A percentile compares a stretch with the other conserved stretches of the same genome.
These are phyloP conservation scores for Ectemnius cavifrons DNA, from an alignment of 2,888 invertebrate species.

Conservation along the genomic window DNA sequence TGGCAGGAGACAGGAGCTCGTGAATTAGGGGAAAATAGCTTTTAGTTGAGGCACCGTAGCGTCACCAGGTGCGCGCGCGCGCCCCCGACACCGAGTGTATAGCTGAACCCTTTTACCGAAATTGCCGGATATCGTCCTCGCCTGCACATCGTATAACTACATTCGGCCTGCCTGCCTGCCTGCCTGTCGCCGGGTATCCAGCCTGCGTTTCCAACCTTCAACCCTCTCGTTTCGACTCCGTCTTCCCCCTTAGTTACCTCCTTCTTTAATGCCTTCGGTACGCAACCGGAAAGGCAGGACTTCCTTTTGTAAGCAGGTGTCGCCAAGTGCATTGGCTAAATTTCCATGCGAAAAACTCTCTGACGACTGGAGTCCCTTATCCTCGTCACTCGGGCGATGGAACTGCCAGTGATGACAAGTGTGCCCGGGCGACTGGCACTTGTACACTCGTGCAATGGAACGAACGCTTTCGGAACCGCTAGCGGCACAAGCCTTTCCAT, in stretches of 20 bases:
- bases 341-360: slow-evolving; percentile 56
- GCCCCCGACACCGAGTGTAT: slow-evolving; percentile 57
- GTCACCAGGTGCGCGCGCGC: slow-evolving; percentile 71
- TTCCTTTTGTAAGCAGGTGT: slow-evolving; percentile 50
- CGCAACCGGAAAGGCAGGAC: not conserved
- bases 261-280: too few species aligned
- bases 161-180: slow-evolving; percentile 48
- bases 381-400: not conserved
- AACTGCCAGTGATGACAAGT: not conserved
- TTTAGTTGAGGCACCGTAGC: slow-evolving; percentile 66
- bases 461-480: not conserved
- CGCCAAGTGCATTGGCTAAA: slow-evolving; percentile 49
- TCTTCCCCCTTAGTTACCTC: too few species aligned
- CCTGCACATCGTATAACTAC: slow-evolving; percentile 44
- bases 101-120: slow-evolving; percentile 76
- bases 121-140: slow-evolving; percentile 69
- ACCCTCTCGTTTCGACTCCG: too few species aligned
- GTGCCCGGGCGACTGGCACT: not conserved
- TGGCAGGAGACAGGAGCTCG: slow-evolving; percentile 50
- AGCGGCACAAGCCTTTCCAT: not conserved
- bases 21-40: slow-evolving; percentile 73
- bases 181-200: slow-evolving; percentile 14
- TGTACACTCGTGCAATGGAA: not conserved
- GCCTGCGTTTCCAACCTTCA: slow-evolving; percentile 46
- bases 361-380: not conserved